Evolutionary conservation across 1,140 invertebrate species (phyloP).

Genomic region (Eumaeus atala): DNA sequence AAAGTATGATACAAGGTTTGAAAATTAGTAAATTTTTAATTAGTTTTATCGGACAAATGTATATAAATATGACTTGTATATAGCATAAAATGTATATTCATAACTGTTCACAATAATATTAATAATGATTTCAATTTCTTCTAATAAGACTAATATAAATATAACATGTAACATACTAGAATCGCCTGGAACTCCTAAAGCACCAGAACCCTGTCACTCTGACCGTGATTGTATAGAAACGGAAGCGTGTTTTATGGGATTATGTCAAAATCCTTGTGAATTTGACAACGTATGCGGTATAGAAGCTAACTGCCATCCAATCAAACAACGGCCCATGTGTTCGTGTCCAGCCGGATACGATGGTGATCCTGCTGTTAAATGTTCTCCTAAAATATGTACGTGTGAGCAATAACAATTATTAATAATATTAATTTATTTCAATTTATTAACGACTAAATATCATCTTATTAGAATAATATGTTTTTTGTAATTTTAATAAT

Average conservation of each 20-base stretch:
- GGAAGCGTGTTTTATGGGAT: conserved; percentile 83
- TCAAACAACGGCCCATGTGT: conserved; percentile 85
- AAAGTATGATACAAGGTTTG: conserved; percentile 15
- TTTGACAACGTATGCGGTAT: conserved; percentile 82
- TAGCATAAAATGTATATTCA: conserved; percentile 36
- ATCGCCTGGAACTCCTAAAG: conserved; percentile 79
- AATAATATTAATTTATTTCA: conserved; percentile 12
- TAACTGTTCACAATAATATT: conserved; percentile 30
- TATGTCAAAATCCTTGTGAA: conserved; percentile 83
- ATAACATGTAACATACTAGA: conserved; percentile 75
- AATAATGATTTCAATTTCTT: conserved; percentile 15
- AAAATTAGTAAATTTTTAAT: conserved; percentile 12
- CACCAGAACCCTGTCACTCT: conserved; percentile 81
- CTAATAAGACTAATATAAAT: conserved; percentile 5
- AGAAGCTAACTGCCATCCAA: conserved; percentile 81
- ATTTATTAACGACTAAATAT: background rate
- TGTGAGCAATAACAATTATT: conserved; percentile 75
- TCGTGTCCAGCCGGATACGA: conserved; percentile 83
- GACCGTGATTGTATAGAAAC: conserved; percentile 84
- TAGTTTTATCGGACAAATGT: conserved; percentile 68
- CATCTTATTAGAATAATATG: no score
- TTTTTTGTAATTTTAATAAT: no score
- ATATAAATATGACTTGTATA: conserved; percentile 26
- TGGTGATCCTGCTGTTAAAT: conserved; percentile 84
- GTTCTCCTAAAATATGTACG: conserved; percentile 76